Evolutionary conservation across 1,140 invertebrate genomes (phyloP), one percentile per base, ranked within the genome.

Genomic region (Varroa destructor): DNA sequence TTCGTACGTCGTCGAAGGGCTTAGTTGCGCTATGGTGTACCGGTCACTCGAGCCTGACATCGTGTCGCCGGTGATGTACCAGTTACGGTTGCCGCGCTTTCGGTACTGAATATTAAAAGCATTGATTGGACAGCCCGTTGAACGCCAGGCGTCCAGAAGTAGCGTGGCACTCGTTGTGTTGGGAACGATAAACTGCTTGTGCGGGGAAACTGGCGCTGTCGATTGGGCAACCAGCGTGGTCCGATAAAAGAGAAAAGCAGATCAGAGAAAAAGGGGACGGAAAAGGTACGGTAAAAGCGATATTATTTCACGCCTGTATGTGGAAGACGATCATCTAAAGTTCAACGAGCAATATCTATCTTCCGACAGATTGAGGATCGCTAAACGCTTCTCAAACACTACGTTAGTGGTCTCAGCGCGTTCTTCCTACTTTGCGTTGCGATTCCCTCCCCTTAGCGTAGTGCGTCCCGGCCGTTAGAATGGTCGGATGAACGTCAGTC

Each of bases 51-150:
- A 43, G 61, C 61, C 61, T 12, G 61, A 67, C 40, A 67, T 67
- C 40, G 61, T 67, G 46, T 67, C 61, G 40, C 61, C 61, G 2
- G 61, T 40, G 46, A 67, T 67, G 37, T 67, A 67, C 61, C 61
- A 67, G 46, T 67, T 67, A 46, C 61, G 61, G 46, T 40, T 67
- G 12, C 61, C 61, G 40, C 61, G 40, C 61, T 67, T 67, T 10
- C 83, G 82, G 78, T 90, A 90, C 75, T 88, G 86, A 46, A 91
- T 82, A 25, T 87, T 84, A 77, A 88, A 91, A 77, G 85, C 86
- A 8, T 84, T 77, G 55, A 91, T 85, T 0, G 88, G 86, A 77
- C 89, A 91, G 1, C 87, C 88, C 70, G 88, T 88, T 74, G 88
- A 86, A 1, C 86, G 86, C 89, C 89, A 91, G 1, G 86, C 83